phyloP scores from a whole-genome alignment of 37 sponge, comb jelly and placozoan species.

The Lycopodina hypogea region DNA sequence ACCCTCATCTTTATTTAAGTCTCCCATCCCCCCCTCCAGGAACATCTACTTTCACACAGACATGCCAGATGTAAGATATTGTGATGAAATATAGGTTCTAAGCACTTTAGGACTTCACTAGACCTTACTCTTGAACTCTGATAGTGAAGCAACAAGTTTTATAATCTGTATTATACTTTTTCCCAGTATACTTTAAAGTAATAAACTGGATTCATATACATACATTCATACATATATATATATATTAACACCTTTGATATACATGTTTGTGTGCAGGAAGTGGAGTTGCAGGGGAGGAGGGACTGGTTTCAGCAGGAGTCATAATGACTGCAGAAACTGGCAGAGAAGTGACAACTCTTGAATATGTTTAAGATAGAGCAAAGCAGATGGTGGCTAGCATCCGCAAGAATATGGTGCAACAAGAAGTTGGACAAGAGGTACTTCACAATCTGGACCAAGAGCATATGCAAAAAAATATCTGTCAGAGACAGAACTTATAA shows the following conservation, averaged over 20 bases:
- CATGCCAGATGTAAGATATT: too few species aligned
- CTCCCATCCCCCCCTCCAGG: too few species aligned
- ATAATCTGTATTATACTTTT: too few species aligned
- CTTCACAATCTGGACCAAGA: constrained; percentile 65
- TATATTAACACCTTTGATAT: not conserved
- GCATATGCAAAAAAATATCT: constrained; percentile 30
- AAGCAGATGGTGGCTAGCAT: constrained; percentile 43
- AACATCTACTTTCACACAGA: too few species aligned
- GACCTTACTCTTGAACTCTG: too few species aligned
- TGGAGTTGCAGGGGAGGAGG: constrained; percentile 70
- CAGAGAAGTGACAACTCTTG: constrained; percentile 80
- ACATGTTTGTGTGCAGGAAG: constrained; percentile 68
- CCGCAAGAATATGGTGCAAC: constrained; percentile 35
- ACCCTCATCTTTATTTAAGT: too few species aligned
- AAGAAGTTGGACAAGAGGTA: constrained; percentile 32
- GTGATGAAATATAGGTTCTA: too few species aligned
- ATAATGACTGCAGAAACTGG: constrained; percentile 53
- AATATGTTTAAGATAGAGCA: constrained; percentile 62
- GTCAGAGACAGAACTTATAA: constrained; percentile 50
- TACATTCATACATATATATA: too few species aligned
- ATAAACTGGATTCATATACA: not conserved
- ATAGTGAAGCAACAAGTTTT: too few species aligned
- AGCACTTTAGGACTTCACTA: too few species aligned
- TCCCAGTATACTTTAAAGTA: too few species aligned
- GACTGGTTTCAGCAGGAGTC: constrained; percentile 64